phyloP scores from a whole-genome alignment of 2,797 vertebrate genomes.

The Rhodeus uyekii region DNA sequence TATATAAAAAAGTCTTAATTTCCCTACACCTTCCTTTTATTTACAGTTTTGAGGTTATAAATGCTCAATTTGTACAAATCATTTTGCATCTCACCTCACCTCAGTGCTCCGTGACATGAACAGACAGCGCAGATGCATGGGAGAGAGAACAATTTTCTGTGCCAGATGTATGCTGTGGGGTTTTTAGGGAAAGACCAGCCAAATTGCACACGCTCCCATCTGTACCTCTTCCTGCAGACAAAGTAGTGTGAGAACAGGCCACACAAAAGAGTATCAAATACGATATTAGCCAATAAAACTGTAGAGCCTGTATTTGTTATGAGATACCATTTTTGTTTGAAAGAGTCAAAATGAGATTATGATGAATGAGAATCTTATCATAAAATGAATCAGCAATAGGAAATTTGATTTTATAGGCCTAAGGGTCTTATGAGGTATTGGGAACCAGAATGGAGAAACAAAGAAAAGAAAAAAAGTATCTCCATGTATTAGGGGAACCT shows the following conservation, averaged over 20 bases:
- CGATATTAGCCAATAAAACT: background rate
- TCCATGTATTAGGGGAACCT: background rate
- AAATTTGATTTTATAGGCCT: background rate
- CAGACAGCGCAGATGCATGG: slow-evolving; percentile 34
- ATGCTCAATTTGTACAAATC: background rate
- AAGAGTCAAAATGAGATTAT: slow-evolving; percentile 10
- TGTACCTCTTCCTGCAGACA: slow-evolving; percentile 31
- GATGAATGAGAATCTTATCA: slow-evolving; percentile 15
- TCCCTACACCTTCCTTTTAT: background rate
- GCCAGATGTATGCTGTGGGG: slow-evolving; percentile 33
- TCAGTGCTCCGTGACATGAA: slow-evolving; percentile 5
- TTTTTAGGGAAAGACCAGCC: slow-evolving; percentile 41
- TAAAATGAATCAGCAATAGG: background rate
- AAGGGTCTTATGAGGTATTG: background rate
- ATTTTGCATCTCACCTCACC: slow-evolving; percentile 22
- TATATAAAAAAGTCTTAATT: background rate
- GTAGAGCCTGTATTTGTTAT: background rate
- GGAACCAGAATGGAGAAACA: background rate
- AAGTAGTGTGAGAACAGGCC: slow-evolving; percentile 35
- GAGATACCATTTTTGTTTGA: background rate
- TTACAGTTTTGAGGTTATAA: background rate
- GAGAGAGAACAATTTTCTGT: slow-evolving; percentile 14
- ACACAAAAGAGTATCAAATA: slow-evolving; percentile 6
- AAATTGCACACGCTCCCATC: slow-evolving; percentile 40
- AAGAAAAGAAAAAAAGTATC: background rate